Base-by-base conservation (phyloP, 2,113 vertebrate species). In the Calonectris borealis region DNA sequence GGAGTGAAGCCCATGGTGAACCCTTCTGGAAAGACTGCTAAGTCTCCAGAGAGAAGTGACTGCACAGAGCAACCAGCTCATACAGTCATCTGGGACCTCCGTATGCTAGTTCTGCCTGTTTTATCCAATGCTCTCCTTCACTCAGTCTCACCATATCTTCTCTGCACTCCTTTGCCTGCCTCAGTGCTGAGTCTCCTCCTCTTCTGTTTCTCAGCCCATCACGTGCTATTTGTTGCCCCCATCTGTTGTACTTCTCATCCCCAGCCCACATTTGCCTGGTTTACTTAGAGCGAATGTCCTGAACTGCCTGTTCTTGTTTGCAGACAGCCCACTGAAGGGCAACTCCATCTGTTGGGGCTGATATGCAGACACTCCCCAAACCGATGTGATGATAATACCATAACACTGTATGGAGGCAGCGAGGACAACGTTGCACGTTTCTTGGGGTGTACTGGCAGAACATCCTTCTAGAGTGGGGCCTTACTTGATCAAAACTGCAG, bases 341-440 rank as follows among this genome's bases (percentile, higher is more conserved):
- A 20, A 17, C 10, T 40, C 76, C 27, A 38, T 44, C 52, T 61
- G 58, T 6, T 17, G 10, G 69, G 58, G 70, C 20, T 57, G 64
- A 42, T 13, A 44, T 0, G 2, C 12, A 29, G 73, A 13, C 38
- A 22, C 68, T 75, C 68, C 68, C 75, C 49, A 42, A 3, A 81
- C 22, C 2, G 4, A 62, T 36, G 32, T 13, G n/a, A 29, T 11
- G n/a, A 29, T 83, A 25, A 40, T 11, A 13, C 36, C 1, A 0
- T 20, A 58, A 40, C 3, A 4, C 32, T 2, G 8, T 8, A 10
- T 19, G 42, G 60, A 64, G 34, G 16, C 57, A 79, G 25, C 3
- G 3, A 51, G 54, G 38, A 42, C 51, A 70, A 57, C 1, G 1
- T 0, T 38, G 17, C 10, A 18, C 0, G 2, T 68, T 80, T 80